These are phyloP conservation scores for Tetragonula carbonaria DNA, from an alignment of 2,888 invertebrate genomes.

Conservation along the genomic window DNA sequence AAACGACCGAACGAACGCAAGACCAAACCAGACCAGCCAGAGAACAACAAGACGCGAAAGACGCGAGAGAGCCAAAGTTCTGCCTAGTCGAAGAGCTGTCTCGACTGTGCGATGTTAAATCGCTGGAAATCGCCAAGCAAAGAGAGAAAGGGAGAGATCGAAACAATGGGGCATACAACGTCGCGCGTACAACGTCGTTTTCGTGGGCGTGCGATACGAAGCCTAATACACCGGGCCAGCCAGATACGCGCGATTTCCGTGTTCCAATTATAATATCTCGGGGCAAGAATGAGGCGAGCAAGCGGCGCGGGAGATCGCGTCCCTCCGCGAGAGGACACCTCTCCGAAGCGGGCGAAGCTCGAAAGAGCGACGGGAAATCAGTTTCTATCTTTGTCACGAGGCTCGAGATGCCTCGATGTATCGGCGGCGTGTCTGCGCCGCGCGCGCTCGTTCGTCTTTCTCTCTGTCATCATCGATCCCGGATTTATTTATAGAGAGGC, in stretches of 20 bases:
- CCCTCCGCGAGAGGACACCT: too few relatives aligned
- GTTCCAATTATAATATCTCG: slow-evolving; percentile 54
- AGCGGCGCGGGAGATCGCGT: background rate
- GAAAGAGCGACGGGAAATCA: background rate
- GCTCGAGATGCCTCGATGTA: too few relatives aligned
- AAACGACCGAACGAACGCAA: background rate
- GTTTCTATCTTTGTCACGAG: too few relatives aligned
- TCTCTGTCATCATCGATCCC: slow-evolving; percentile 53
- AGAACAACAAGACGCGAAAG: background rate
- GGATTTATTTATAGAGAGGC: slow-evolving; percentile 54
- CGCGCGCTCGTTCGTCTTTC: background rate
- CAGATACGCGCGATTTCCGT: slow-evolving; percentile 47
- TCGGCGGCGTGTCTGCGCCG: too few relatives aligned
- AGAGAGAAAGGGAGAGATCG: background rate
- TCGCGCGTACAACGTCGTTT: slow-evolving; percentile 13
- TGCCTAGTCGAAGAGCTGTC: background rate
- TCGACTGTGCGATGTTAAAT: slow-evolving; percentile 7
- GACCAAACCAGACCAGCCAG: background rate
- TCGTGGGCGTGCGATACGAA: slow-evolving; percentile 38
- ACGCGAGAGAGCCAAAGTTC: background rate
- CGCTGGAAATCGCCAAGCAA: background rate
- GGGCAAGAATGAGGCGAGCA: too few relatives aligned
- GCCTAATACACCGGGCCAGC: slow-evolving; percentile 15
- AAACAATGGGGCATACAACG: background rate
- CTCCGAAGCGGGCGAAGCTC: background rate